phyloP scores from a whole-genome alignment of 2,888 invertebrate species.

The Seira ritae region DNA sequence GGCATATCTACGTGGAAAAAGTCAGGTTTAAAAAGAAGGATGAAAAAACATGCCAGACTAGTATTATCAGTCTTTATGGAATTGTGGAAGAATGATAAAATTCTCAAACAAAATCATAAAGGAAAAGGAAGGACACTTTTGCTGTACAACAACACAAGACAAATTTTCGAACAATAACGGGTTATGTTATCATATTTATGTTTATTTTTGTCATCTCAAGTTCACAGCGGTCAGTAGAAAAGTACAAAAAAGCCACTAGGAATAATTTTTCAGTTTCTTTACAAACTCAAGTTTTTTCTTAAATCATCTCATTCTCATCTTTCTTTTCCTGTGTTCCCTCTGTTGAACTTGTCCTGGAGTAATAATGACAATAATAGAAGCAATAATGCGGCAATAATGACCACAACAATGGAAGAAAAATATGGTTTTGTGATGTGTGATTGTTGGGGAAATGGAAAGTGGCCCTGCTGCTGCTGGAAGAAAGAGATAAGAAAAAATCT shows the following conservation, averaged over 20 bases:
- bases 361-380: constrained; percentile 7
- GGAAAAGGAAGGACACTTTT: neutral
- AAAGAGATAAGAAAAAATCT: constrained; percentile 7
- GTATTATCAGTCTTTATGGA: too few relatives aligned
- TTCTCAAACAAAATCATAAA: constrained; percentile 32
- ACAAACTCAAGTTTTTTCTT: constrained; percentile 21
- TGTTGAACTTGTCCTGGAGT: neutral
- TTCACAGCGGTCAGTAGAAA: constrained; percentile 47
- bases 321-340: too few relatives aligned
- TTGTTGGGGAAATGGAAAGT: neutral
- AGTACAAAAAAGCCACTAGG: neutral
- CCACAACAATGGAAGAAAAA: constrained; percentile 2
- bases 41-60: constrained; percentile 42
- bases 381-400: constrained; percentile 6
- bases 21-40: constrained; percentile 34
- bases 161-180: constrained; percentile 41
- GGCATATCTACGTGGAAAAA: neutral
- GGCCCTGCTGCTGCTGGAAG: constrained; percentile 15
- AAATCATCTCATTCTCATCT: neutral
- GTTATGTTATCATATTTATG: constrained; percentile 49
- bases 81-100: constrained; percentile 26
- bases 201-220: constrained; percentile 49
- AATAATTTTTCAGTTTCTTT: neutral
- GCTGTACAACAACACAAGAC: constrained; percentile 11
- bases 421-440: constrained; percentile 5